Conservation (phyloP, 2,888 invertebrate genomes). For the Diarsia dahlii region DNA sequence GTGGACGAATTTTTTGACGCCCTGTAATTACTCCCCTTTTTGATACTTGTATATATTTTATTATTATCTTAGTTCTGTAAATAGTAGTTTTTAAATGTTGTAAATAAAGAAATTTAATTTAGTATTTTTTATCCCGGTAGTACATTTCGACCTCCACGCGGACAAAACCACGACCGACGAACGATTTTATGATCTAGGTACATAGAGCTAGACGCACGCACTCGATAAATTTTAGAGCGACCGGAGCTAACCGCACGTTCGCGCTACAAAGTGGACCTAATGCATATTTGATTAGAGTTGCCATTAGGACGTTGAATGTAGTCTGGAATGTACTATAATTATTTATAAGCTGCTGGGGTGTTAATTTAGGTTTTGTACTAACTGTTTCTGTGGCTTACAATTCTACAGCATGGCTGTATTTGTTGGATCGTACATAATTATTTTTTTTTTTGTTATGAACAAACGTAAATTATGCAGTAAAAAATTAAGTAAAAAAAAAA, state of each 20-base stretch:
- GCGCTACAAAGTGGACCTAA: conserved; percentile 40
- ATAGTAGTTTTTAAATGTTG: no score
- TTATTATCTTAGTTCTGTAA: no score
- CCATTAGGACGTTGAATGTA: conserved; percentile 25
- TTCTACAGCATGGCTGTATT: neutral
- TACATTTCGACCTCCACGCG: neutral
- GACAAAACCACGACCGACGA: neutral
- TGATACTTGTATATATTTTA: no score
- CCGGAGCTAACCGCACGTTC: conserved; percentile 34
- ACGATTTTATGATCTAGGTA: neutral
- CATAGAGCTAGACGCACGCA: conserved; percentile 16
- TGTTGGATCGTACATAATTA: no score
- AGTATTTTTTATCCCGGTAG: neutral
- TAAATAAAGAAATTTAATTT: no score
- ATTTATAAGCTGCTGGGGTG: conserved; percentile 11
- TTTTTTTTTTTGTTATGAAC: no score
- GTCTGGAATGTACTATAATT: conserved; percentile 16
- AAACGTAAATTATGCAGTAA: no score
- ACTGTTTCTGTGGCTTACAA: neutral
- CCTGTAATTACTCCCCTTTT: no score
- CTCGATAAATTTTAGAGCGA: conserved; percentile 32
- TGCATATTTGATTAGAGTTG: conserved; percentile 46
- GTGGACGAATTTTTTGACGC: no score
- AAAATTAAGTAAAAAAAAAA: no score
- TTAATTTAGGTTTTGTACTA: conserved; percentile 1